phyloP scores from a whole-genome alignment of 2,888 invertebrate species.

The Augochlorella aurata region DNA sequence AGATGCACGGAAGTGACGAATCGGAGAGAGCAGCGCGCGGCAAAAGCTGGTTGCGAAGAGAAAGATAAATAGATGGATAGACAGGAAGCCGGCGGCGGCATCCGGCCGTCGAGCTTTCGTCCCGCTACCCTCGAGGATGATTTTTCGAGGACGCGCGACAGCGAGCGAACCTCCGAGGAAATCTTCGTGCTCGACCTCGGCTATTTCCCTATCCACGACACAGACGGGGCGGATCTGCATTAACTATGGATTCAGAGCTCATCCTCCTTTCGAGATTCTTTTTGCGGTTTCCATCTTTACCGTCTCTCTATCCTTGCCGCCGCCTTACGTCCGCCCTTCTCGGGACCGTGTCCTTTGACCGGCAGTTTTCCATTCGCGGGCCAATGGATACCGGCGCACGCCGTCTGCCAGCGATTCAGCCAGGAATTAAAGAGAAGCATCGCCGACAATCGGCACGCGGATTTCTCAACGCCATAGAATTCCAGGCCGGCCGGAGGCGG shows the following conservation, averaged over 20 bases:
- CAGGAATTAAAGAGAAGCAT: constrained; percentile 22
- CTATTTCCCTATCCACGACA: constrained; percentile 56
- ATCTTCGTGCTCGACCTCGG: constrained; percentile 70
- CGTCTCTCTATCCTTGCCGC: constrained; percentile 1
- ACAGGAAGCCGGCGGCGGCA: constrained; percentile 42
- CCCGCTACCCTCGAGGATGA: constrained; percentile 37
- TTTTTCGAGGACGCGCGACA: constrained; percentile 54
- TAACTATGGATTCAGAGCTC: constrained; percentile 62
- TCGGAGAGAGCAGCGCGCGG: constrained; percentile 1
- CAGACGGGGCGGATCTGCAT: constrained; percentile 61
- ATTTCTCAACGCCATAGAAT: neutral
- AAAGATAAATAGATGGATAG: constrained; percentile 49
- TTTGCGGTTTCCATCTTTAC: constrained; percentile 13
- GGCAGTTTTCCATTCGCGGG: constrained; percentile 6
- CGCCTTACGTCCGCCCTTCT: neutral
- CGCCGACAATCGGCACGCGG: neutral
- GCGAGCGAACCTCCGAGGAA: constrained; percentile 72
- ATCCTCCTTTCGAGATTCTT: constrained; percentile 25
- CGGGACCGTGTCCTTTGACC: neutral
- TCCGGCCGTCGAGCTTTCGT: constrained; percentile 36
- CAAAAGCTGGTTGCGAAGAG: neutral
- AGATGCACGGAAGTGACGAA: constrained; percentile 4
- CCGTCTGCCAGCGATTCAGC: neutral
- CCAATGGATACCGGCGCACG: neutral
- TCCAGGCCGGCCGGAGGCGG: too few species aligned